Evolutionary conservation across 2,113 vertebrate genomes (phyloP).

Genomic region (Polyodon spathula): DNA sequence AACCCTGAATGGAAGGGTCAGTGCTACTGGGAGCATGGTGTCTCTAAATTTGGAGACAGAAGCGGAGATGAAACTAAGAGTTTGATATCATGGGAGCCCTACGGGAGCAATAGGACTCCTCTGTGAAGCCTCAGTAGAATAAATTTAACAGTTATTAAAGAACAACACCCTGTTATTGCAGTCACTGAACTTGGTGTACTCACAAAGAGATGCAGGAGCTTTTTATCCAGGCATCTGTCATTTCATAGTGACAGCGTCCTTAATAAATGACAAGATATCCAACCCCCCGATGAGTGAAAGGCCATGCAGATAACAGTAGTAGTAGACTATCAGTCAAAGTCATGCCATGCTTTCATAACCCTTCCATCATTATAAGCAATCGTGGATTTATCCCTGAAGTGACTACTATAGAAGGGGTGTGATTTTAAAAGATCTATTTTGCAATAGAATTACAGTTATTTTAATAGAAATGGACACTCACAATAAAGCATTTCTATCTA

Average conservation of each 20-base stretch:
- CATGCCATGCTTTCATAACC: constrained; percentile 46
- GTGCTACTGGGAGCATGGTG: constrained; percentile 58
- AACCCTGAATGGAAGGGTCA: constrained; percentile 62
- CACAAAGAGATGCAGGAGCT: constrained; percentile 74
- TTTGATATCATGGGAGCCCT: constrained; percentile 50
- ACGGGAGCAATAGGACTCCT: constrained; percentile 55
- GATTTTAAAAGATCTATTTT: too few relatives aligned
- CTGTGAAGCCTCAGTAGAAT: constrained; percentile 66
- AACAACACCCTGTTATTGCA: constrained; percentile 57
- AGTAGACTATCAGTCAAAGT: constrained; percentile 47
- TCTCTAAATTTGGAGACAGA: constrained; percentile 56
- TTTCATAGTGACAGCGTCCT: constrained; percentile 80
- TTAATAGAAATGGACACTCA: too few relatives aligned
- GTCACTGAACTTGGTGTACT: constrained; percentile 68
- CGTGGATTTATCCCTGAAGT: constrained; percentile 19
- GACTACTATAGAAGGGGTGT: too few relatives aligned
- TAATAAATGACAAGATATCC: constrained; percentile 71
- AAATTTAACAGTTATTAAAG: constrained; percentile 84
- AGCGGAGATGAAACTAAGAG: constrained; percentile 62
- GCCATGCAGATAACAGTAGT: constrained; percentile 30
- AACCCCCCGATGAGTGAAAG: constrained; percentile 52
- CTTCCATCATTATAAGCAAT: constrained; percentile 58
- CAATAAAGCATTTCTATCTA: too few relatives aligned
- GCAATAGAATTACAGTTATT: too few relatives aligned
- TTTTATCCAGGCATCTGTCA: constrained; percentile 90